phyloP scores from a whole-genome alignment of 1,140 invertebrate species.

The Leptestheria dahalacensis region DNA sequence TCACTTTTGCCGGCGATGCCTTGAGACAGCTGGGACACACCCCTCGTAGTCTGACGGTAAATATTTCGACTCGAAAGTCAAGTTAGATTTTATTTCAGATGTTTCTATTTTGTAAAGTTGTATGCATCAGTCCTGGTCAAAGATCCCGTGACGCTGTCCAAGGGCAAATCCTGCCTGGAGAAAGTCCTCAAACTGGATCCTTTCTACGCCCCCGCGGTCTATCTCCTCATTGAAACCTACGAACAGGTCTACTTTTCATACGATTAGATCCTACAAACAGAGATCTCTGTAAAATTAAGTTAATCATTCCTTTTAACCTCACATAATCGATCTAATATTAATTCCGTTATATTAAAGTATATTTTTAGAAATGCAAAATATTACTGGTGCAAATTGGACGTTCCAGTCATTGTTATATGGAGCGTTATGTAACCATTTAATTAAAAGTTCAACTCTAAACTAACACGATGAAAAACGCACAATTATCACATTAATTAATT shows the following conservation, averaged over 20 bases:
- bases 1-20: constrained; percentile 47
- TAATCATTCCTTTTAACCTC: too few species aligned
- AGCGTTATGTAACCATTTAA: too few species aligned
- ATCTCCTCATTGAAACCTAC: constrained; percentile 45
- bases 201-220: constrained; percentile 47
- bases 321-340: too few species aligned
- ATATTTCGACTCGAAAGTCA: constrained; percentile 14
- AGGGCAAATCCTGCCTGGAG: constrained; percentile 49
- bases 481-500: too few species aligned
- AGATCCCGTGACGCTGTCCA: constrained; percentile 43
- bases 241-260: constrained; percentile 27
- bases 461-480: too few species aligned
- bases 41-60: constrained; percentile 49
- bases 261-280: too few species aligned
- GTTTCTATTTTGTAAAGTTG: constrained; percentile 34
- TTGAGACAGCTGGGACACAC: constrained; percentile 52
- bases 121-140: constrained; percentile 53
- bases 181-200: constrained; percentile 49
- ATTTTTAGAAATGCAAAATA: too few species aligned
- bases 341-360: too few species aligned
- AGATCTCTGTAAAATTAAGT: not conserved
- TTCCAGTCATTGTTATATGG: too few species aligned
- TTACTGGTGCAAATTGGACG: too few species aligned
- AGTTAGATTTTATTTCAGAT: not conserved
- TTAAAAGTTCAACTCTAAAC: too few species aligned